Evolutionary conservation across 2,888 invertebrate genomes (phyloP).

Genomic region (Acanthoscelides obtectus): DNA sequence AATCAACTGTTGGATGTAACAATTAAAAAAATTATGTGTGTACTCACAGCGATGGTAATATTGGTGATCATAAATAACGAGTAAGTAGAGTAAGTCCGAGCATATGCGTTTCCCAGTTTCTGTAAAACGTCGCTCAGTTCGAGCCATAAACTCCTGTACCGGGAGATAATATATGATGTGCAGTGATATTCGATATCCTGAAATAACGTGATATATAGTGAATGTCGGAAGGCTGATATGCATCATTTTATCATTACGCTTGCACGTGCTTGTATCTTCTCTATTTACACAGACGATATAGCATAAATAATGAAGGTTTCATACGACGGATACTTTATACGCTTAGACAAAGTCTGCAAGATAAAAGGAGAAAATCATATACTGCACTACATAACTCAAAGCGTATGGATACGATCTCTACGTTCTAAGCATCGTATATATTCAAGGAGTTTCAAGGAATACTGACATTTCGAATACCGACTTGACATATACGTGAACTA

Average conservation of each 20-base stretch:
- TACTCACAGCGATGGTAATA: constrained; percentile 57
- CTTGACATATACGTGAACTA: too few species aligned
- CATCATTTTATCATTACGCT: neutral
- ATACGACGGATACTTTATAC: neutral
- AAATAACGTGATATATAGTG: constrained; percentile 10
- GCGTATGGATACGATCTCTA: neutral
- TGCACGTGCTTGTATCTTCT: neutral
- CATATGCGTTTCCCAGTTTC: constrained; percentile 61
- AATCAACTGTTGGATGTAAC: neutral
- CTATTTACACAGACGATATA: neutral
- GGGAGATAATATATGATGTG: constrained; percentile 54
- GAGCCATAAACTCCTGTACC: constrained; percentile 61
- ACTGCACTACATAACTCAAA: neutral
- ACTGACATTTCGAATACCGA: too few species aligned
- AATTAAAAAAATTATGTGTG: neutral
- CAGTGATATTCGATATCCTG: constrained; percentile 57
- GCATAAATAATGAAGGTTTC: neutral
- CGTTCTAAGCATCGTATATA: neutral
- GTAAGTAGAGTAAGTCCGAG: constrained; percentile 63
- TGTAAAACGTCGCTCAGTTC: constrained; percentile 63
- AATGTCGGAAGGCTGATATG: neutral
- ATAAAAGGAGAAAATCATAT: neutral
- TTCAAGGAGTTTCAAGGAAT: too few species aligned
- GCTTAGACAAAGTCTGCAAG: neutral
- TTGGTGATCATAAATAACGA: constrained; percentile 64